Base-by-base conservation (phyloP, 2,113 vertebrate species). In the Cavia porcellus region DNA sequence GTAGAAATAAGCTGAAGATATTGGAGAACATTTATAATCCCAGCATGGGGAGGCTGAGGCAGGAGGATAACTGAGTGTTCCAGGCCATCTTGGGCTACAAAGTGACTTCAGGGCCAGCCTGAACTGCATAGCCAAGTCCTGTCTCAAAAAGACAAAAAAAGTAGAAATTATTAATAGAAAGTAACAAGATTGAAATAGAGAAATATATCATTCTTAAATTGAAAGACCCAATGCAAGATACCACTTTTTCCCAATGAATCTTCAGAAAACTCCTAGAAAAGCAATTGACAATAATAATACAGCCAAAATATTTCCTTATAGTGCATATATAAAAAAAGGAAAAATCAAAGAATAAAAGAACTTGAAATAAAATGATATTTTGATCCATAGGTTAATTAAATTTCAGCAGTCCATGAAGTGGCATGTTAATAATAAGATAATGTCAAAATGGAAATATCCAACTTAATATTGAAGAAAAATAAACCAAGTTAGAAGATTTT, bases 281-380 rank as follows among this genome's bases (percentile, higher is more conserved):
- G 15, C 35, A 32, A 59, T 81, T 50, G 38, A 84, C 64, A 66
- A 68, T 64, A 64, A 64, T 66, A 42, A 85, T 42, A 42, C 79
- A 64, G 25, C 12, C 14, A 84, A 95, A 83, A 30, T 82, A 47
- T 19, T 68, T 86, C 68, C 83, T 72, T 14, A 64, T 38, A 64
- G 38, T 50, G 0, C 6, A 59, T 57, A 55, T 4, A 15, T 93
- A 59, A 11, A 66, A 80, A 94, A 85, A 1, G 1, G 1, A 47
- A 7, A 50, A 72, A 42, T 52, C 14, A 50, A 74, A 64, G 0
- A 55, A 86, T 64, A 19, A 30, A 50, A 19, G 28, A 4, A 2
- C 3, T 17, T 28, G 3, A 7, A 81, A 45, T 2, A 0, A 74
- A 57, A n/a, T 0, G 45, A 1, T n/a, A 24, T 35, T n/a, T 59